These are phyloP conservation scores for Drosophila helvetica DNA, from an alignment of 2,888 invertebrate genomes.

Conservation along the genomic window DNA sequence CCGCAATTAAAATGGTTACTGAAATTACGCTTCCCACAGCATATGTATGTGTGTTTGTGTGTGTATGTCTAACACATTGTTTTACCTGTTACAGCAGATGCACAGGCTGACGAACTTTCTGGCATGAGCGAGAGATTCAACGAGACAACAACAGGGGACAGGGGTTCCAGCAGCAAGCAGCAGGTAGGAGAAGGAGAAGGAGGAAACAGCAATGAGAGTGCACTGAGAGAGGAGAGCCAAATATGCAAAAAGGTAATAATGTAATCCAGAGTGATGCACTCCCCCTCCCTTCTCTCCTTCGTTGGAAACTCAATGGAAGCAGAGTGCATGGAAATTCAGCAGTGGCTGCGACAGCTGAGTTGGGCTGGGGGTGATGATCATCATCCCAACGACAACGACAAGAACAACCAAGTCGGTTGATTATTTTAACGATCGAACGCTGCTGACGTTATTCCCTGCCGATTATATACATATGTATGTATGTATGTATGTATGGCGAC, in stretches of 20 bases:
- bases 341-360: constrained; percentile 1
- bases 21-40: constrained; percentile 22
- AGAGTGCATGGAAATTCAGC: neutral
- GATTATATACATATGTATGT: constrained; percentile 20
- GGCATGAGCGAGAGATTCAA: neutral
- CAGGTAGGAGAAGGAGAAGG: neutral
- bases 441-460: constrained; percentile 36
- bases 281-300: neutral
- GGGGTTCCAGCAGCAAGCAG: neutral
- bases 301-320: constrained; percentile 20
- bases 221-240: neutral
- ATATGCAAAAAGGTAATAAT: neutral
- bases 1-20: constrained; percentile 42
- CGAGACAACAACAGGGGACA: neutral
- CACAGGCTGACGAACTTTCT: constrained; percentile 36
- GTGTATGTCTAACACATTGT: neutral
- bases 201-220: constrained; percentile 10
- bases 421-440: constrained; percentile 34
- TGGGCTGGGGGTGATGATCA: constrained; percentile 25
- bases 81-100: constrained; percentile 28
- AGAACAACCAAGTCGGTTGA: constrained; percentile 25
- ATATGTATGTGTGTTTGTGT: neutral
- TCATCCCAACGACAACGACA: constrained; percentile 5
- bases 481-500: too few relatives aligned
- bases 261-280: constrained; percentile 1